These are phyloP conservation scores for Lacerta bilineata DNA, from an alignment of 2,797 vertebrate genomes.

Conservation along the genomic window DNA sequence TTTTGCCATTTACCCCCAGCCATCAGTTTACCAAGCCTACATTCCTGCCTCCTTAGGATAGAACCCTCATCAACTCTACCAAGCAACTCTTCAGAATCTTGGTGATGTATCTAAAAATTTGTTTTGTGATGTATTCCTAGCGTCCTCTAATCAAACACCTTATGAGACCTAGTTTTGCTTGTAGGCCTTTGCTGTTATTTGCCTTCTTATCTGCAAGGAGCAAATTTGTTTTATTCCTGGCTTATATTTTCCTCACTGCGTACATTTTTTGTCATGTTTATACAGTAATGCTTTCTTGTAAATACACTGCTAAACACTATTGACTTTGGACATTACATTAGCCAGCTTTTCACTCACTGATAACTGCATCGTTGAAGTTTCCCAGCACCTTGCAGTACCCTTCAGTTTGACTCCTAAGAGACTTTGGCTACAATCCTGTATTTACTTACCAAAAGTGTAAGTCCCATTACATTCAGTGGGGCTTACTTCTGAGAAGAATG, in stretches of 20 bases:
- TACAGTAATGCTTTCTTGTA: slow-evolving; percentile 18
- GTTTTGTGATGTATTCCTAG: neutral
- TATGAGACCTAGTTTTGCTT: neutral
- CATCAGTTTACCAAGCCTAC: neutral
- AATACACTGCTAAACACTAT: neutral
- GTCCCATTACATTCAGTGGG: no score
- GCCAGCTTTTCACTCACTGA: neutral
- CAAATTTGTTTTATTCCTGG: neutral
- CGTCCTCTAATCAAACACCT: neutral
- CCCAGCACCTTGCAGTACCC: neutral
- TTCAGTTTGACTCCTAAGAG: neutral
- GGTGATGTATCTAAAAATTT: neutral
- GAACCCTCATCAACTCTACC: neutral
- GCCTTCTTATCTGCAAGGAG: neutral
- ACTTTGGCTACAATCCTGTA: no score
- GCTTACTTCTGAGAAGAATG: no score
- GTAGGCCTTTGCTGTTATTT: neutral
- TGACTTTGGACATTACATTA: slow-evolving; percentile 12
- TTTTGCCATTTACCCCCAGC: neutral
- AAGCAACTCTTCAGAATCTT: neutral
- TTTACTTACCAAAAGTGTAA: no score
- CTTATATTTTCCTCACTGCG: neutral
- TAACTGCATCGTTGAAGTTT: neutral
- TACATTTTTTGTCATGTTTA: slow-evolving; percentile 8
- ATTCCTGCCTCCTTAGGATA: neutral